Evolutionary conservation across 2,113 vertebrate species (phyloP).

Genomic region (Collichthys lucidus): DNA sequence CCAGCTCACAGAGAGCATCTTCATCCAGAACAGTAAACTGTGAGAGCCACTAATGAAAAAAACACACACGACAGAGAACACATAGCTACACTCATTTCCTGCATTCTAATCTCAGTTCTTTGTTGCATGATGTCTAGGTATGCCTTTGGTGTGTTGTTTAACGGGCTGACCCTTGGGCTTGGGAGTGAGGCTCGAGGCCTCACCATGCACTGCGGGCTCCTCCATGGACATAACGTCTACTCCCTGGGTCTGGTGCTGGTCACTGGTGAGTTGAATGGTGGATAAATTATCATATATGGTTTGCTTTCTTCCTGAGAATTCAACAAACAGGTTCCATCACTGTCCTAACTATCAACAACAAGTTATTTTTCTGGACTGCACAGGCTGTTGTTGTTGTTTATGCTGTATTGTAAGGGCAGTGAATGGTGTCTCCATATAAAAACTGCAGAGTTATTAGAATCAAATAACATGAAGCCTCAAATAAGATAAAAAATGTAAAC

Average conservation of each 20-base stretch:
- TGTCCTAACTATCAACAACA: not conserved
- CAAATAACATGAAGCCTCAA: not conserved
- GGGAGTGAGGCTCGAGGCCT: constrained; percentile 84
- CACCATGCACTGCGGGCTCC: constrained; percentile 90
- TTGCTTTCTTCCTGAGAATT: not conserved
- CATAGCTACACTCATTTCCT: fast-evolving
- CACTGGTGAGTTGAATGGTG: constrained; percentile 79
- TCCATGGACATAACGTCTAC: constrained; percentile 94
- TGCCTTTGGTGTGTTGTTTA: constrained; percentile 92
- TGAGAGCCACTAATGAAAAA: constrained; percentile 66
- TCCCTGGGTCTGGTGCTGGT: constrained; percentile 92
- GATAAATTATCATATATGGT: no score
- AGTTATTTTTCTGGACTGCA: not conserved
- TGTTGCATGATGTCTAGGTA: constrained; percentile 59
- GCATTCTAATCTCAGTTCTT: not conserved
- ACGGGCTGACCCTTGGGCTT: constrained; percentile 88
- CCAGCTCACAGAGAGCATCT: constrained; percentile 93
- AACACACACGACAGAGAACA: not conserved
- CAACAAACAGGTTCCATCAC: not conserved
- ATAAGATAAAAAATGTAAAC: not conserved
- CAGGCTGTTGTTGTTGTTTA: not conserved
- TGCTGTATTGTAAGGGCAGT: not conserved
- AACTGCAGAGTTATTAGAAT: not conserved
- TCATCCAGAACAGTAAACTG: constrained; percentile 95
- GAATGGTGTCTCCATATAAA: not conserved